Conservation (phyloP, 2,797 vertebrate species). For the Sternarchorhynchus goeldii region DNA sequence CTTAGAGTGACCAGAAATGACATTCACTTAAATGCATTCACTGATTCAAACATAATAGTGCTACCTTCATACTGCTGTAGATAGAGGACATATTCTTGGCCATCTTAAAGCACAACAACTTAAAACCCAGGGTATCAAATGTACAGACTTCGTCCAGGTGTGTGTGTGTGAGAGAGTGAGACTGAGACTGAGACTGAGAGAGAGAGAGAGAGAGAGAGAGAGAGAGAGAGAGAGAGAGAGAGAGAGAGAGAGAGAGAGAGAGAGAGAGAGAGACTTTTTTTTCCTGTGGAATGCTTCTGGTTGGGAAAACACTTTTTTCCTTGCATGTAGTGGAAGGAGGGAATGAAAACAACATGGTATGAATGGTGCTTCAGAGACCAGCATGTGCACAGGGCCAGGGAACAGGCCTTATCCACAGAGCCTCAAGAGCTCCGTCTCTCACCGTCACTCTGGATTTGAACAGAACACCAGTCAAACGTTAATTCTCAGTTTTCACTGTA, state of each 20-base stretch:
- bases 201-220: too few relatives aligned
- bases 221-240: too few relatives aligned
- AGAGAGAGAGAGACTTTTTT: conserved; percentile 56
- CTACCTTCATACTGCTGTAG: conserved; percentile 20
- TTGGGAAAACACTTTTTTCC: conserved; percentile 74
- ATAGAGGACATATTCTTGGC: conserved; percentile 50
- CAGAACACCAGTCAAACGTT: too few relatives aligned
- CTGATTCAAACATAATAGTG: conserved; percentile 49
- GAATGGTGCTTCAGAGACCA: conserved; percentile 76
- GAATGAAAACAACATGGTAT: conserved; percentile 78
- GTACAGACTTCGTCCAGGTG: conserved; percentile 69
- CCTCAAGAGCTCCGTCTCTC: conserved; percentile 25
- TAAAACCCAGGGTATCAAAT: conserved; percentile 65
- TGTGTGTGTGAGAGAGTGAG: conserved; percentile 51
- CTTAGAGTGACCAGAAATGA: conserved; percentile 53
- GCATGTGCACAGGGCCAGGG: conserved; percentile 76
- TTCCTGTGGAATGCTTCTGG: conserved; percentile 66
- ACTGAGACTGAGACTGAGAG: neutral
- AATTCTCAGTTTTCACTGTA: too few relatives aligned
- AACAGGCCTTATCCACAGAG: conserved; percentile 68
- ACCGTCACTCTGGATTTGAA: neutral
- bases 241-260: neutral
- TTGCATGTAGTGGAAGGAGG: conserved; percentile 67
- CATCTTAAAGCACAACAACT: conserved; percentile 51
- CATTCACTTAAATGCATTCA: conserved; percentile 52